Evolutionary conservation across 2,888 invertebrate species (phyloP).

Genomic region (Spilosoma lubricipeda): DNA sequence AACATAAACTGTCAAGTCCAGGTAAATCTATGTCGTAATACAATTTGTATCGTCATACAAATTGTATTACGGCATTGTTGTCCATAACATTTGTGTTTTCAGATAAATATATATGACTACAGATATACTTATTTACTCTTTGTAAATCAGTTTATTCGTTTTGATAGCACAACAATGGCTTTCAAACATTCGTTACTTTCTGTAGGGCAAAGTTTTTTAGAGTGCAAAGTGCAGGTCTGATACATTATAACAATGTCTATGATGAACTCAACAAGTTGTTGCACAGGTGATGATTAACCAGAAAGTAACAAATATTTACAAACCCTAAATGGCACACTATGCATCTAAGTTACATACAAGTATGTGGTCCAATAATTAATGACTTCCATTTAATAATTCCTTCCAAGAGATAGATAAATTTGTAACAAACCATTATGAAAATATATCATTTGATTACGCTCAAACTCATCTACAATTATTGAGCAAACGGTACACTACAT

Average conservation of each 20-base stretch:
- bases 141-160: slow-evolving; percentile 21
- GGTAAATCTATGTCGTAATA: background rate
- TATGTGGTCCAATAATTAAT: slow-evolving; percentile 68
- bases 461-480: slow-evolving; percentile 51
- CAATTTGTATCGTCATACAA: background rate
- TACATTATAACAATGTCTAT: background rate
- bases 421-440: slow-evolving; percentile 68
- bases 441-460: slow-evolving; percentile 62
- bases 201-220: slow-evolving; percentile 4
- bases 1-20: background rate
- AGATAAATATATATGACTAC: slow-evolving; percentile 13
- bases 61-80: slow-evolving; percentile 2
- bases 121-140: slow-evolving; percentile 13
- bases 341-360: slow-evolving; percentile 47
- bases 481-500: slow-evolving; percentile 52
- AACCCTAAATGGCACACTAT: slow-evolving; percentile 59
- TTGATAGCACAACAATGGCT: slow-evolving; percentile 21
- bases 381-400: slow-evolving; percentile 56
- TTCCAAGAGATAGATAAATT: slow-evolving; percentile 62
- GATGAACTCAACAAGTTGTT: too few species aligned
- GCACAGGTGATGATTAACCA: background rate
- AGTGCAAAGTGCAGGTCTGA: background rate
- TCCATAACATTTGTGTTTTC: background rate
- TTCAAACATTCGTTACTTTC: slow-evolving; percentile 15
- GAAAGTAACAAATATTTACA: slow-evolving; percentile 12